These are phyloP conservation scores for Urocynchramus pylzowi DNA, from an alignment of 2,113 vertebrate species.

Conservation along the genomic window DNA sequence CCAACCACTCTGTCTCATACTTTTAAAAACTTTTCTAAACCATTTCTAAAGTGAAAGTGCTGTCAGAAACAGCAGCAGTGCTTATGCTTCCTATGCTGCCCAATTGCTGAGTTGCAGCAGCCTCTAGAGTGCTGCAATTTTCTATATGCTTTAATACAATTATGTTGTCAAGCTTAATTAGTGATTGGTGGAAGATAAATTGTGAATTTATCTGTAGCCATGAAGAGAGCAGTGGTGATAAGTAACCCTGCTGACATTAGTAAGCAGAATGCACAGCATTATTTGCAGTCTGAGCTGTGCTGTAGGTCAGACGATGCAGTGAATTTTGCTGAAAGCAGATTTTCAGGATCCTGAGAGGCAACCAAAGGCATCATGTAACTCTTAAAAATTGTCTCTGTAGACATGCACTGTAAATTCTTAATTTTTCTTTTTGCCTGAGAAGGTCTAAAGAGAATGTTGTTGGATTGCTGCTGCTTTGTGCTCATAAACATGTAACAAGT, in stretches of 20 bases:
- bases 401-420: neutral
- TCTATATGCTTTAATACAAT: neutral
- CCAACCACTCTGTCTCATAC: neutral
- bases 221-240: neutral
- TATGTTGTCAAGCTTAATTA: neutral
- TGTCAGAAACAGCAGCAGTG: neutral
- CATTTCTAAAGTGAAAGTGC: neutral
- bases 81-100: accelerated
- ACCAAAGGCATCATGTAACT: neutral
- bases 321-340: neutral
- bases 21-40: neutral
- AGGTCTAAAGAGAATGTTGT: neutral
- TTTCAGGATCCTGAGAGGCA: neutral
- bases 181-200: neutral
- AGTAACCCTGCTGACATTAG: neutral
- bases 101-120: neutral
- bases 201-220: neutral
- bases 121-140: neutral
- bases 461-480: neutral
- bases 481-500: neutral
- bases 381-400: neutral
- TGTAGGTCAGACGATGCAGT: accelerated
- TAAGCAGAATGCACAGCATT: neutral
- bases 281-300: neutral
- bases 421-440: neutral